These are phyloP conservation scores for Phoeniculus purpureus DNA, from an alignment of 2,797 vertebrate species.

Conservation along the genomic window DNA sequence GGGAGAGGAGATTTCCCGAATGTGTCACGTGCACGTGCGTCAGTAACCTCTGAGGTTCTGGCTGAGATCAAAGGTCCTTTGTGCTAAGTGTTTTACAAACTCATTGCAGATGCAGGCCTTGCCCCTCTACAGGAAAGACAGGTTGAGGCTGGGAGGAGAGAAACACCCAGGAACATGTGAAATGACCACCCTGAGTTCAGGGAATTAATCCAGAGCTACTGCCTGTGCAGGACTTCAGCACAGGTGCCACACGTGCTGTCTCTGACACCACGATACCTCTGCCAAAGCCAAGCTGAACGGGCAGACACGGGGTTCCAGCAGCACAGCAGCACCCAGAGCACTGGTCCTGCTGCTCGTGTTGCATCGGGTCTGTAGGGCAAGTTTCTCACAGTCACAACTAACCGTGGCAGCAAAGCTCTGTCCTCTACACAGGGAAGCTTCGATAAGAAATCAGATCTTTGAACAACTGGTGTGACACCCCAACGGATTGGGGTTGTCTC, in stretches of 20 bases:
- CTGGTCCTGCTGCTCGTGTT: neutral
- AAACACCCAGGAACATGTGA: neutral
- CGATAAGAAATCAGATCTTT: neutral
- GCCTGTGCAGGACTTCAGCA: neutral
- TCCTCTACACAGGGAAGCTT: neutral
- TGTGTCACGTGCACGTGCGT: neutral
- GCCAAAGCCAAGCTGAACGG: neutral
- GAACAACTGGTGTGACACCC: neutral
- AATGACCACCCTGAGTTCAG: neutral
- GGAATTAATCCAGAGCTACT: neutral
- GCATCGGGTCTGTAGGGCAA: neutral
- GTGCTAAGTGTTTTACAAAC: neutral
- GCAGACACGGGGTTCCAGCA: neutral
- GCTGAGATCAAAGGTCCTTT: slow-evolving; percentile 43
- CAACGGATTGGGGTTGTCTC: too few species aligned
- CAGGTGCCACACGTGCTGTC: neutral
- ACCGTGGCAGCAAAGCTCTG: neutral
- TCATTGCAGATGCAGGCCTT: slow-evolving; percentile 20
- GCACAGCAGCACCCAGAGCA: neutral
- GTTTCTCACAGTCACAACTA: neutral
- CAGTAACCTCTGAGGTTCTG: neutral
- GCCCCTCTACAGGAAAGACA: slow-evolving; percentile 50
- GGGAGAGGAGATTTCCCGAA: neutral
- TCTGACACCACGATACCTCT: neutral
- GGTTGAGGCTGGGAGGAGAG: slow-evolving; percentile 31